Percentiles rank a stretch among this genome's conserved stretches.
phyloP scores from a whole-genome alignment of 2,113 vertebrate genomes.

The Salvelinus namaycush region DNA sequence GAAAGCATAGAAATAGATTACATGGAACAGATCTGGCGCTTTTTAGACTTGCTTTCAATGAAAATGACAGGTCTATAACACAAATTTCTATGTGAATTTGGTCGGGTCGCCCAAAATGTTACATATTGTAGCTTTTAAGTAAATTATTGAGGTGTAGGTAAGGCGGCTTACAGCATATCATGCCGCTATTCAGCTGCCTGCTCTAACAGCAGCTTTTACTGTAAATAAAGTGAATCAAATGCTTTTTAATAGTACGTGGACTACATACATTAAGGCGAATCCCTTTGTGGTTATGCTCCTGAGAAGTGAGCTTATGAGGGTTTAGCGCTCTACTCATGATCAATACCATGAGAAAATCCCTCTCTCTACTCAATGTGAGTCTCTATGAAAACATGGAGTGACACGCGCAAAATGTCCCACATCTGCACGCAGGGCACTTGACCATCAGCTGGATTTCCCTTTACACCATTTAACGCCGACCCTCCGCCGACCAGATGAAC shows the following conservation, averaged over 20 bases:
- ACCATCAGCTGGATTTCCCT: constrained; percentile 29
- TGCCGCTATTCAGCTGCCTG: background rate
- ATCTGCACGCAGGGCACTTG: background rate
- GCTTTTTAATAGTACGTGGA: background rate
- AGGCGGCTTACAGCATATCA: background rate
- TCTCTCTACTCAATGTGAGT: background rate
- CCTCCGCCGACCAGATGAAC: background rate
- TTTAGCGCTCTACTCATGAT: background rate
- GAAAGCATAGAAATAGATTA: too few relatives aligned
- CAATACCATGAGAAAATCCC: background rate
- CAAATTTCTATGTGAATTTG: too few relatives aligned
- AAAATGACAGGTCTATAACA: too few relatives aligned
- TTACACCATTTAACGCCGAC: background rate
- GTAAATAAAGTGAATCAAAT: background rate
- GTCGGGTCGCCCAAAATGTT: too few relatives aligned
- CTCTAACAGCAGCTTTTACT: background rate
- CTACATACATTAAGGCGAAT: background rate
- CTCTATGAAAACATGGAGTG: background rate
- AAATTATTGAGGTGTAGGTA: background rate
- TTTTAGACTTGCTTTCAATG: too few relatives aligned
- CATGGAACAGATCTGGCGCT: too few relatives aligned
- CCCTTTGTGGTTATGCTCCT: background rate
- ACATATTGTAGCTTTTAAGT: background rate
- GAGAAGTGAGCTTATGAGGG: background rate
- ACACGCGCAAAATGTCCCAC: background rate